Evolutionary conservation across 2,113 vertebrate genomes (phyloP).

Genomic region (Panthera leo): DNA sequence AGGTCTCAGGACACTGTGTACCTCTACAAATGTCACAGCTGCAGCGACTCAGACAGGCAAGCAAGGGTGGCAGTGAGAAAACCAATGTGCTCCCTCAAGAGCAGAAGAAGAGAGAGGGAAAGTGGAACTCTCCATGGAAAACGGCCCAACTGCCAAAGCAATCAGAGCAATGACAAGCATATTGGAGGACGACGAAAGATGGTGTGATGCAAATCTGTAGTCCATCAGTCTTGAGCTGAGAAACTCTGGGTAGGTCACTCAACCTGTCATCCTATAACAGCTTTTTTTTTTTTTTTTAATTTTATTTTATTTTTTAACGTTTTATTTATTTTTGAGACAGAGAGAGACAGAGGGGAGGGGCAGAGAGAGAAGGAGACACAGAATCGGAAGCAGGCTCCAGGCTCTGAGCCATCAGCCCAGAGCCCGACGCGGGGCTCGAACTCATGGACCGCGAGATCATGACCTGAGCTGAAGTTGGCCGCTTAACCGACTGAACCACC

Average conservation of each 20-base stretch:
- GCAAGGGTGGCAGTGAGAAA: neutral
- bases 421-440: no score
- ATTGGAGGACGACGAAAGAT: neutral
- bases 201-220: neutral
- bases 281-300: neutral
- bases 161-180: neutral
- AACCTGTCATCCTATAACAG: neutral
- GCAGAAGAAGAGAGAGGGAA: neutral
- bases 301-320: no score
- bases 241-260: neutral
- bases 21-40: neutral
- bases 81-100: neutral
- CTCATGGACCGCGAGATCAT: no score
- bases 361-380: no score
- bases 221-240: neutral
- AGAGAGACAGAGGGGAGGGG: no score
- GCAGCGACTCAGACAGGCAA: neutral
- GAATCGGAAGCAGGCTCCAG: no score
- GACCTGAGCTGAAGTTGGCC: no score
- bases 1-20: neutral
- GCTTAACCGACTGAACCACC: no score
- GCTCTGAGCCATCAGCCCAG: no score
- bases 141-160: neutral
- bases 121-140: neutral
- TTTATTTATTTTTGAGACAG: no score